Evolutionary conservation across 2,797 vertebrate genomes (phyloP).

Genomic region (Ctenosaura bakeri): DNA sequence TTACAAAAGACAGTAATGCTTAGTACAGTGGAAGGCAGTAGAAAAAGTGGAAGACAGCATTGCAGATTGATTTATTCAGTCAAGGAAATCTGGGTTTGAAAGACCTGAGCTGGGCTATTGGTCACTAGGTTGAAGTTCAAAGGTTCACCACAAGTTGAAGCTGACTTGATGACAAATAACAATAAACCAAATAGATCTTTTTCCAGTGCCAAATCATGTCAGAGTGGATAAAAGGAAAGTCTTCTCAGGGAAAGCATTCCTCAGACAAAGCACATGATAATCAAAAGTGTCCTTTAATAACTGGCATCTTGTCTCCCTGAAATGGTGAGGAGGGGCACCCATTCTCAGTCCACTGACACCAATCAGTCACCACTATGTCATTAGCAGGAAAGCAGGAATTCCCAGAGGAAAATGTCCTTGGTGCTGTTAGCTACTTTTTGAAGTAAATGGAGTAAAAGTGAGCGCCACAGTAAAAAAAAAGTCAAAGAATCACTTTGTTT

Average conservation of each 20-base stretch:
- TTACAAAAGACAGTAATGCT: too few species aligned
- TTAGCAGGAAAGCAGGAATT: slow-evolving; percentile 8
- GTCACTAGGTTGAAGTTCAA: too few species aligned
- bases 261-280: not conserved
- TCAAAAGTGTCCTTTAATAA: not conserved
- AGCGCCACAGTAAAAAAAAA: slow-evolving; percentile 17
- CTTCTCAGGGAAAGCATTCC: not conserved
- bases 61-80: too few species aligned
- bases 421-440: slow-evolving; percentile 30
- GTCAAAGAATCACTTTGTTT: slow-evolving; percentile 22
- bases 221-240: too few species aligned
- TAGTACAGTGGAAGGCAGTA: too few species aligned
- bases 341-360: too few species aligned
- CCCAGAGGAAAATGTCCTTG: not conserved
- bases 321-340: too few species aligned
- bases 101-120: too few species aligned
- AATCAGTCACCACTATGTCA: not conserved
- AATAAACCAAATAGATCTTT: not conserved
- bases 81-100: too few species aligned
- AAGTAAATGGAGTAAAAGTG: slow-evolving; percentile 21
- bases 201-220: not conserved
- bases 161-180: too few species aligned
- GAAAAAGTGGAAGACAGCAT: too few species aligned
- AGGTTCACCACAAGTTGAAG: too few species aligned
- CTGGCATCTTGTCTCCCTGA: not conserved